phyloP scores from a whole-genome alignment of 2,888 invertebrate genomes.

The Arctia plantaginis region DNA sequence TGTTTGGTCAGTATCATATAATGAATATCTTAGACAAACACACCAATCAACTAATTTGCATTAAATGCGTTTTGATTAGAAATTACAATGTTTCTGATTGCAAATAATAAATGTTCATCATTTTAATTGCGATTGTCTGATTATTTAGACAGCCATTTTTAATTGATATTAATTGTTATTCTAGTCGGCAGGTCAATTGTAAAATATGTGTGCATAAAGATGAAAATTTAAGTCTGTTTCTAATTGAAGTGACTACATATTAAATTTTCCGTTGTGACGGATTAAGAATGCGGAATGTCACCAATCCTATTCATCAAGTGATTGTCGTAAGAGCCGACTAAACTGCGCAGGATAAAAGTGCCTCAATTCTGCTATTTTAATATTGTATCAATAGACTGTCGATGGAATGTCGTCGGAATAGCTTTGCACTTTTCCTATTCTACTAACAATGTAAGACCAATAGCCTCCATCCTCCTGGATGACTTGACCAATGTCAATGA shows the following conservation, averaged over 20 bases:
- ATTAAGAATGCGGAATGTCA: no score
- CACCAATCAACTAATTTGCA: background rate
- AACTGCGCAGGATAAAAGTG: no score
- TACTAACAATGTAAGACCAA: no score
- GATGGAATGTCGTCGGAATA: no score
- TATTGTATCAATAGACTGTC: no score
- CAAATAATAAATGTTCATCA: background rate
- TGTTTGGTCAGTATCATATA: background rate
- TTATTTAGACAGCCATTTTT: background rate
- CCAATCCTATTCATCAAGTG: no score
- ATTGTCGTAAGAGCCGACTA: no score
- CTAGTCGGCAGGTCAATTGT: background rate
- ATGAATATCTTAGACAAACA: background rate
- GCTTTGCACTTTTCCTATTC: no score
- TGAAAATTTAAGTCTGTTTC: background rate
- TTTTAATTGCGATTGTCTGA: conserved; percentile 1
- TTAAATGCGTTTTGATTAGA: conserved; percentile 4
- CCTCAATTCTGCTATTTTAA: no score
- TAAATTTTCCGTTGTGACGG: background rate
- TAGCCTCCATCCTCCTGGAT: no score
- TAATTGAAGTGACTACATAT: background rate
- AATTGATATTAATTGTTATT: conserved; percentile 7
- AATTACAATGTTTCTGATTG: background rate
- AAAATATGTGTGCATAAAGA: background rate
- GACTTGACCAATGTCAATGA: no score